These are phyloP conservation scores for Odontamblyopus rebecca DNA, from an alignment of 2,797 vertebrate species.

Conservation along the genomic window DNA sequence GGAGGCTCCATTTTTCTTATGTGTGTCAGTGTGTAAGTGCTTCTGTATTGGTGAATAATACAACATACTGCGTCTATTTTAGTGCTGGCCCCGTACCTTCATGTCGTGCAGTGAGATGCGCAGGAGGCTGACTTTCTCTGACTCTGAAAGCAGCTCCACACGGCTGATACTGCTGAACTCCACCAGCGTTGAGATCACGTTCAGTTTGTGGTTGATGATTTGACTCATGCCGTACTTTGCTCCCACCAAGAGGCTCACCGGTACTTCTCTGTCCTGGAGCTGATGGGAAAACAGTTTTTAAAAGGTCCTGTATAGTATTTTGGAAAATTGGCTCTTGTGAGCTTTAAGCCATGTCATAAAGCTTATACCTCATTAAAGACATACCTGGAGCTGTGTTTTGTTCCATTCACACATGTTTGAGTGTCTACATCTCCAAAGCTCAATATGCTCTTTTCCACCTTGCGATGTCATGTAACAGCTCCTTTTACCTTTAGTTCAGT, in stretches of 20 bases:
- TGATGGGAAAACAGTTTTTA: constrained; percentile 47
- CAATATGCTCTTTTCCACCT: no score
- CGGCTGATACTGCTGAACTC: constrained; percentile 94
- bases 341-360: no score
- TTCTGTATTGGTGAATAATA: constrained; percentile 39
- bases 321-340: no score
- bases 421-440: no score
- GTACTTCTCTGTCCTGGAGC: constrained; percentile 94
- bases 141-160: constrained; percentile 89
- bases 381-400: no score
- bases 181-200: constrained; percentile 89
- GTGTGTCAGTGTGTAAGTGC: constrained; percentile 34
- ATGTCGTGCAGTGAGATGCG: constrained; percentile 95
- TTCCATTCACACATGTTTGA: no score
- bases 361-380: no score
- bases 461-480: no score
- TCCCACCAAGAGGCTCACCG: constrained; percentile 90
- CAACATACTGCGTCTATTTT: constrained; percentile 11
- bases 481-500: no score
- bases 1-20: constrained; percentile 35
- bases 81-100: constrained; percentile 79
- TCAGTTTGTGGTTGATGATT: constrained; percentile 96
- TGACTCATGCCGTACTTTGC: constrained; percentile 96
- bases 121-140: constrained; percentile 92
- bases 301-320: no score